phyloP scores from a whole-genome alignment of 2,888 invertebrate genomes.

The Tachystola acroxantha region DNA sequence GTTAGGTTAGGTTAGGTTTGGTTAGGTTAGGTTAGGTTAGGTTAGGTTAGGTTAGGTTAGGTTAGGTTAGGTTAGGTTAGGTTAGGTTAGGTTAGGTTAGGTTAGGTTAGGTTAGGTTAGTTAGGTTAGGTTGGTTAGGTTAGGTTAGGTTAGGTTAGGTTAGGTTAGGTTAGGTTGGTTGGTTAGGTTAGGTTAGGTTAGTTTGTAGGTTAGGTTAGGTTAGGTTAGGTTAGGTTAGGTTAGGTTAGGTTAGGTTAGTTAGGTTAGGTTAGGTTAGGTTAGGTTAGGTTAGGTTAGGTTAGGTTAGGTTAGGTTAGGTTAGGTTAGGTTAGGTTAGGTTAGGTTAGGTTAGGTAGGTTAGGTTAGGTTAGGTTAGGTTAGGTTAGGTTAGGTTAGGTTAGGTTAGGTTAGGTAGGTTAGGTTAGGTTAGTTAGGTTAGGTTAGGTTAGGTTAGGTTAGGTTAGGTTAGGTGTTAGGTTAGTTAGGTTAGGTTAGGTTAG shows the following conservation, averaged over 20 bases:
- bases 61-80: too few relatives aligned
- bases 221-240: too few relatives aligned
- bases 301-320: slow-evolving; percentile 16
- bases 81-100: slow-evolving; percentile 21
- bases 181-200: slow-evolving; percentile 20
- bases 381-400: too few relatives aligned
- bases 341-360: slow-evolving; percentile 17
- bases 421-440: slow-evolving; percentile 21
- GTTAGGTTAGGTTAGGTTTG: too few relatives aligned
- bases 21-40: too few relatives aligned
- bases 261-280: slow-evolving; percentile 20
- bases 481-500: slow-evolving; percentile 18
- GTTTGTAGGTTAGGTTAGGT: slow-evolving; percentile 22
- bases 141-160: slow-evolving; percentile 19
- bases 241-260: too few relatives aligned
- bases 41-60: too few relatives aligned
- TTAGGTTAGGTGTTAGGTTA: slow-evolving; percentile 15
- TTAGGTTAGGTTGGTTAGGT: slow-evolving; percentile 19
- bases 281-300: slow-evolving; percentile 15
- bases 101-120: slow-evolving; percentile 17
- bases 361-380: too few relatives aligned
- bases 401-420: slow-evolving; percentile 21
- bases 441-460: slow-evolving; percentile 20
- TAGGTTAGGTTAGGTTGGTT: slow-evolving; percentile 22
- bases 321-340: slow-evolving; percentile 17